phyloP scores from a whole-genome alignment of 2,797 vertebrate genomes.

The Enteromius argenteus region DNA sequence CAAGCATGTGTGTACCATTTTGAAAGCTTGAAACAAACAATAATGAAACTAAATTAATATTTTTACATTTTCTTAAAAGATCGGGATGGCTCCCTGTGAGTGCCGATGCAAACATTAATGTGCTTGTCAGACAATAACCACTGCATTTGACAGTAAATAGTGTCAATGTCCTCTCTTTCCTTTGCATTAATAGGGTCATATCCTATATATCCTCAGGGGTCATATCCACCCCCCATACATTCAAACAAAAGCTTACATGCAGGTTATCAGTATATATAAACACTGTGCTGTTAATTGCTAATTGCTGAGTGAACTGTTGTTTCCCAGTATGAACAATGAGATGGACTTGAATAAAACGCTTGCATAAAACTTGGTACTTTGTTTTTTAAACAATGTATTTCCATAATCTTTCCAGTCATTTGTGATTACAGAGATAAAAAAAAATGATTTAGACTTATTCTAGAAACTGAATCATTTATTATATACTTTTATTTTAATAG shows the following conservation, averaged over 20 bases:
- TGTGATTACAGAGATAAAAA: neutral
- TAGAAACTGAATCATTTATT: neutral
- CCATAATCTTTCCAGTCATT: neutral
- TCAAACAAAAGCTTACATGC: neutral
- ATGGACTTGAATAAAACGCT: neutral
- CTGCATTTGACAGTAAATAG: slow-evolving; percentile 66
- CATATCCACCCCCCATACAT: slow-evolving; percentile 20
- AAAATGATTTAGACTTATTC: neutral
- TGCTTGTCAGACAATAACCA: slow-evolving; percentile 22
- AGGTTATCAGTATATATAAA: neutral
- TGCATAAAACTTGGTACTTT: neutral
- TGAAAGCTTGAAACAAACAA: slow-evolving; percentile 40
- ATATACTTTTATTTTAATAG: neutral
- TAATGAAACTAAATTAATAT: neutral
- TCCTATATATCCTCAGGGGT: slow-evolving; percentile 60
- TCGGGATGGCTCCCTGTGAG: slow-evolving; percentile 26
- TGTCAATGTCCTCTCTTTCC: slow-evolving; percentile 67
- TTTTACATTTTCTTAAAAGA: neutral
- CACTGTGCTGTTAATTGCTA: neutral
- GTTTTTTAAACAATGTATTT: neutral
- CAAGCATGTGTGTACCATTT: slow-evolving; percentile 56
- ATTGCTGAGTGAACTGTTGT: neutral
- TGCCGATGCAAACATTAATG: neutral
- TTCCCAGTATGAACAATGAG: neutral
- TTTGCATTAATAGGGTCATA: slow-evolving; percentile 62